Base-by-base conservation (phyloP, 2,888 invertebrate species). In the Gasteruption jaculator region DNA sequence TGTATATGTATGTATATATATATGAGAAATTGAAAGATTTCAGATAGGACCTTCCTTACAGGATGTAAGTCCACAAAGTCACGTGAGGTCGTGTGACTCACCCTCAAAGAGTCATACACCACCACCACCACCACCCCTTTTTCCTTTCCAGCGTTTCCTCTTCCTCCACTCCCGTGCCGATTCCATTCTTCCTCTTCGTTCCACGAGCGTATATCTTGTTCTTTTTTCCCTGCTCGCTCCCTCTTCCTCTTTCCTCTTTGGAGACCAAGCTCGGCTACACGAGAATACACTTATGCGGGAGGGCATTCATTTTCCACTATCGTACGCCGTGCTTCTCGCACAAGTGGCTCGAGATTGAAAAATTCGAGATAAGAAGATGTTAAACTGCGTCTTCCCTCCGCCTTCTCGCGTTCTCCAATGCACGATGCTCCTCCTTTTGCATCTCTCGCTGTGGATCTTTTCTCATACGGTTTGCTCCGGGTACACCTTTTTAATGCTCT, bases 11-110 rank as follows among this genome's bases (percentile, higher is more conserved):
- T 19, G 20, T 27, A n/a, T n/a, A n/a, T n/a, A n/a, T 57, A 56
- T 58, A 60, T 58, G 60, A 61, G 58, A 58, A 61, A 65, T 67
- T 63, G 63, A 62, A 65, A 65, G 65, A 63, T 66, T 57, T 47
- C 38, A 58, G 64, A 62, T 64, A 65, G 50, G 53, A 51, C 50
- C 36, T 44, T 43, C 29, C 39, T n/a, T n/a, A n/a, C n/a, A n/a
- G n/a, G n/a, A 45, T 50, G 54, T 54, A 49, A 54, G 54, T 50
- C 44, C 53, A 45, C 40, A 41, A 36, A 60, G 60, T 61, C 64
- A 58, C 63, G 63, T 61, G 61, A 65, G 58, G 53, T 56, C 58
- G 59, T 54, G 57, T 52, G 57, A 58, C 58, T 59, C 57, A 57
- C 55, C 58, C 56, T 51, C 42, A 38, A n/a, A n/a, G n/a, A n/a